Base-by-base conservation (phyloP, 2,113 vertebrate genomes). In the Abramis brama region DNA sequence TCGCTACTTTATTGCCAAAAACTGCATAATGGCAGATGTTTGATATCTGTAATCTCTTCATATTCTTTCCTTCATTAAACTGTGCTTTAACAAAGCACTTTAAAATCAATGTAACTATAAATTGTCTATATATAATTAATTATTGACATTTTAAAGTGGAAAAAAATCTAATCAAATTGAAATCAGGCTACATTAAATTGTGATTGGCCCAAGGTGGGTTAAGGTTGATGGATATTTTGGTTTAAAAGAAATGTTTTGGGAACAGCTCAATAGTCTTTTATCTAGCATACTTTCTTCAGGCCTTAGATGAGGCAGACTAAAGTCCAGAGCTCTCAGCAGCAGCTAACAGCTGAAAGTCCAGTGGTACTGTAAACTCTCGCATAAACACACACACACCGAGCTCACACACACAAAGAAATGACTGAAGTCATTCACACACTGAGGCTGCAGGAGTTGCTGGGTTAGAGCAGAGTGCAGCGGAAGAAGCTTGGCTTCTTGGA, bases 401-500 rank as follows among this genome's bases (percentile, higher is more conserved):
- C 50, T 84, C 84, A 45, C 17, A 45, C 64, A 43, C 75, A 57
- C 79, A 75, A 47, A 73, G 30, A 52, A 55, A 59, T 57, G 39
- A 43, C 9, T 43, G 30, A 57, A 47, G 47, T 23, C 70, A 52
- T 33, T 27, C 57, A 75, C 64, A 79, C 55, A 23, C 21, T 78
- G 39, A 82, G 52, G 33, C 50, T 27, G 50, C 66, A n/a, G 25
- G 25, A 45, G 25, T 21, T 81, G 19, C 52, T 6, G 23, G 79
- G 71, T 86, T 86, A 99, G 94, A 99, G 95, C 89, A 99, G 94
- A 2, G 92, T 95, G 90, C 98, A 99, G 89, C 97, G 97, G 90
- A 99, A 97, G 95, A 96, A 97, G 93, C 97, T 98, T 89, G 95
- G 96, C 93, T 96, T 98, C 95, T 98, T 99, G n/a, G 97, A 97